A percentile compares a stretch with the other conserved stretches of the same genome.
Evolutionary conservation across 1,140 invertebrate genomes (phyloP).

Genomic region (Aporrectodea caliginosa): DNA sequence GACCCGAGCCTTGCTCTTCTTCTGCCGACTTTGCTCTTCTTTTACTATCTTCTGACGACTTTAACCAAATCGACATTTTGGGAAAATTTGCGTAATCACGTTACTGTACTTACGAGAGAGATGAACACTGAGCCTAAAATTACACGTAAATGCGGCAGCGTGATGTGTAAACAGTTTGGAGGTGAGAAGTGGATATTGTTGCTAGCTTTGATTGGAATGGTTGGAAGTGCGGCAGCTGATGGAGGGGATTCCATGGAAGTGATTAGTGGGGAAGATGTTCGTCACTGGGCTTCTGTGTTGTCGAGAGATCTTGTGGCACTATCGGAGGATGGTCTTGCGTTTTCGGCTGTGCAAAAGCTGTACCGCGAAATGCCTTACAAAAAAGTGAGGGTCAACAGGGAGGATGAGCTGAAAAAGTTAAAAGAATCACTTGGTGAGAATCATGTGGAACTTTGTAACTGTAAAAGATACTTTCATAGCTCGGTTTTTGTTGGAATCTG

Average conservation of each 20-base stretch:
- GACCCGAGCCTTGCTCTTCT: neutral
- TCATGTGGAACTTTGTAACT: too few species aligned
- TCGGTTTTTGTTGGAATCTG: too few species aligned
- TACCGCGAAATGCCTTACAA: constrained; percentile 3
- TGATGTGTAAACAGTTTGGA: too few species aligned
- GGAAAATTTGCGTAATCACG: neutral
- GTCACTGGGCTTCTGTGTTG: neutral
- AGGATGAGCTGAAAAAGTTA: neutral
- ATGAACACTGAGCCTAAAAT: too few species aligned
- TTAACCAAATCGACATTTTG: neutral
- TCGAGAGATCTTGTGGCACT: constrained; percentile 1
- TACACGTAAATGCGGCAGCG: too few species aligned
- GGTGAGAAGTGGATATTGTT: too few species aligned
- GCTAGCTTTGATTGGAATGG: neutral
- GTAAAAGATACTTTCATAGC: too few species aligned
- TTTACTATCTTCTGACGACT: neutral
- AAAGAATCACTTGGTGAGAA: constrained; percentile 11
- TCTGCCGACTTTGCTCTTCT: neutral
- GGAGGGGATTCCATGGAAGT: neutral
- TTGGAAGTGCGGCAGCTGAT: neutral
- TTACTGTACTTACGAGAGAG: neutral
- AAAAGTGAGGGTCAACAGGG: neutral
- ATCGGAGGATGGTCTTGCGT: neutral
- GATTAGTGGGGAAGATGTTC: neutral
- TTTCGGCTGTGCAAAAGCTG: neutral